Evolutionary conservation across 2,113 vertebrate species (phyloP).

Genomic region (Rhinoptilus africanus): DNA sequence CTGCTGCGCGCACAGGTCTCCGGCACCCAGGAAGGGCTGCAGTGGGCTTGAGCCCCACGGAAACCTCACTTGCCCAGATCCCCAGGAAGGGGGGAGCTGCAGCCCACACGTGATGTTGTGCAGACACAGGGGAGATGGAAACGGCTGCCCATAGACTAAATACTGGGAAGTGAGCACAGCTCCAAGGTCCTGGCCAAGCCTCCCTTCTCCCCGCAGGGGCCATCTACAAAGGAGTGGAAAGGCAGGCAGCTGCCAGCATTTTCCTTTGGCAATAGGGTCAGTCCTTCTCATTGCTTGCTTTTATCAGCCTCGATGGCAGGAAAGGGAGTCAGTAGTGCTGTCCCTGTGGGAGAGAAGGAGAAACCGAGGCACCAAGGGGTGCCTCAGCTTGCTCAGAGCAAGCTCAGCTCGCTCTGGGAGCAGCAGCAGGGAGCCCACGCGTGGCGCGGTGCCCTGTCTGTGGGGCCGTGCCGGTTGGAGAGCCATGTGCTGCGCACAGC

Average conservation of each 20-base stretch:
- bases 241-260: background rate
- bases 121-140: background rate
- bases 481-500: fast-evolving
- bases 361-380: background rate
- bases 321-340: background rate
- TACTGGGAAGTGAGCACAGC: background rate
- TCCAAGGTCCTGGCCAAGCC: background rate
- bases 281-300: background rate
- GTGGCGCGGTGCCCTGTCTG: fast-evolving
- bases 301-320: background rate
- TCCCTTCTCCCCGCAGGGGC: background rate
- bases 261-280: background rate
- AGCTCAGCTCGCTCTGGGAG: no score
- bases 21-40: background rate
- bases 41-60: background rate
- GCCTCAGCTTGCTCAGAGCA: background rate
- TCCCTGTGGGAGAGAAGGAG: background rate
- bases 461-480: background rate
- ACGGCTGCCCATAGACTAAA: background rate
- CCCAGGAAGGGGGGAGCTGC: background rate
- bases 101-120: background rate
- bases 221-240: background rate
- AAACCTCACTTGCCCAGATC: background rate
- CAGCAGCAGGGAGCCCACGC: background rate
- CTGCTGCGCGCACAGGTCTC: background rate